Evolutionary conservation across 1,140 invertebrate genomes (phyloP).

Genomic region (Ooceraea biroi): DNA sequence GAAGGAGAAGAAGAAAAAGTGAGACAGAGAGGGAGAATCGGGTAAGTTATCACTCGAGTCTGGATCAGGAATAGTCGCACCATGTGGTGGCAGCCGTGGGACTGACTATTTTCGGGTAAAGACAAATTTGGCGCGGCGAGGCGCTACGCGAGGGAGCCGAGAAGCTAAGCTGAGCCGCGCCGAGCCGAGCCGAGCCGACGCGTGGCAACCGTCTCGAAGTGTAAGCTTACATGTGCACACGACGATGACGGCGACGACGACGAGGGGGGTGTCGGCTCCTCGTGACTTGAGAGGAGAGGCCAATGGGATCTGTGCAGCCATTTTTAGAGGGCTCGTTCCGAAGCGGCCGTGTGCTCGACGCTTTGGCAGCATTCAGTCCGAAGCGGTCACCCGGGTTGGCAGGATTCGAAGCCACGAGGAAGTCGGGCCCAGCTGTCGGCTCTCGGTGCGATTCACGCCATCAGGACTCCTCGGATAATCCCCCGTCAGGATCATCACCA

Average conservation of each 20-base stretch:
- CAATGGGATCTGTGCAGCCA: slow-evolving; percentile 85
- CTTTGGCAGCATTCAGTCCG: slow-evolving; percentile 86
- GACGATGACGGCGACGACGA: slow-evolving; percentile 20
- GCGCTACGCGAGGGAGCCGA: slow-evolving; percentile 76
- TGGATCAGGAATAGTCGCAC: slow-evolving; percentile 82
- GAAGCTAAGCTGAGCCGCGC: slow-evolving; percentile 39
- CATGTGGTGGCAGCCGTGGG: slow-evolving; percentile 86
- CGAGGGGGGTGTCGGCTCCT: slow-evolving; percentile 78
- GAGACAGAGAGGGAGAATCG: slow-evolving; percentile 62
- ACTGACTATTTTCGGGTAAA: slow-evolving; percentile 92
- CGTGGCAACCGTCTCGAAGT: slow-evolving; percentile 77
- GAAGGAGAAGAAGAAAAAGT: not conserved
- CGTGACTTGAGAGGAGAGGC: slow-evolving; percentile 79
- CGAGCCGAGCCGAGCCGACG: slow-evolving; percentile 31
- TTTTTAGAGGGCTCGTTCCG: slow-evolving; percentile 85
- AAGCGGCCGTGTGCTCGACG: slow-evolving; percentile 76
- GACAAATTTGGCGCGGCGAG: slow-evolving; percentile 91
- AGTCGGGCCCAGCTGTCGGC: not conserved
- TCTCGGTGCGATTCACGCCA: not conserved
- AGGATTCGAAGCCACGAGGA: slow-evolving; percentile 64
- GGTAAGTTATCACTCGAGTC: slow-evolving; percentile 78
- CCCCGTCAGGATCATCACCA: not conserved
- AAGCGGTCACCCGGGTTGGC: slow-evolving; percentile 81
- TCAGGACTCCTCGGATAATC: slow-evolving; percentile 8
- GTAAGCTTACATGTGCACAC: slow-evolving; percentile 84